Percentiles rank a stretch among this genome's conserved stretches.
Evolutionary conservation across 1,140 invertebrate species (phyloP).

Genomic region (Antheraea mylitta): DNA sequence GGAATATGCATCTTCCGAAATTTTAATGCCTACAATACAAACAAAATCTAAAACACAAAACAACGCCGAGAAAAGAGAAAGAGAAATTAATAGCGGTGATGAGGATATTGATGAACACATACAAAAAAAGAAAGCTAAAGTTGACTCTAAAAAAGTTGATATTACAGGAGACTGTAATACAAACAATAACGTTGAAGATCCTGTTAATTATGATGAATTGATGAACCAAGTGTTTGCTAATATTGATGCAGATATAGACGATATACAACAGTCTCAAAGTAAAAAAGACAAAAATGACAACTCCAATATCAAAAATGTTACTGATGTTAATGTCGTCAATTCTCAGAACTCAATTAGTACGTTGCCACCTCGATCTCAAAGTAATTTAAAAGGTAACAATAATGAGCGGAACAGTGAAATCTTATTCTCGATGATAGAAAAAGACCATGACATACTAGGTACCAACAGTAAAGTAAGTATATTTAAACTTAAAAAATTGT

Average conservation of each 20-base stretch:
- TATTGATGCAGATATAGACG: constrained; percentile 57
- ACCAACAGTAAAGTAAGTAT: constrained; percentile 18
- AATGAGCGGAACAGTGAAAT: constrained; percentile 48
- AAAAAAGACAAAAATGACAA: constrained; percentile 14
- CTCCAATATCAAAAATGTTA: constrained; percentile 7
- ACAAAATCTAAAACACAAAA: constrained; percentile 35
- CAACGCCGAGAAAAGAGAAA: constrained; percentile 41
- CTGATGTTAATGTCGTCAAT: constrained; percentile 7
- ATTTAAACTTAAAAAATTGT: neutral
- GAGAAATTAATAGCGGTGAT: constrained; percentile 32
- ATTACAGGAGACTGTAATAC: constrained; percentile 25
- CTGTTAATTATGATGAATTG: constrained; percentile 53
- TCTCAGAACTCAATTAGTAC: constrained; percentile 3
- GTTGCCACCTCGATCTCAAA: neutral
- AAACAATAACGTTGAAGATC: constrained; percentile 33
- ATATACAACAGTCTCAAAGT: constrained; percentile 27
- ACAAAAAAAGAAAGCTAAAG: constrained; percentile 41
- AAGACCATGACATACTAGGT: constrained; percentile 30
- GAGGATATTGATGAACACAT: constrained; percentile 23
- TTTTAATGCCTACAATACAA: constrained; percentile 43
- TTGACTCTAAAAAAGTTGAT: constrained; percentile 14
- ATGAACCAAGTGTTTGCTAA: constrained; percentile 64
- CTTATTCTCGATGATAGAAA: constrained; percentile 54
- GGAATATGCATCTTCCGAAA: constrained; percentile 48
- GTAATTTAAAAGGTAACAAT: constrained; percentile 27